Conservation (phyloP, 2,113 vertebrate genomes). For the Cricetomys ansorgei region DNA sequence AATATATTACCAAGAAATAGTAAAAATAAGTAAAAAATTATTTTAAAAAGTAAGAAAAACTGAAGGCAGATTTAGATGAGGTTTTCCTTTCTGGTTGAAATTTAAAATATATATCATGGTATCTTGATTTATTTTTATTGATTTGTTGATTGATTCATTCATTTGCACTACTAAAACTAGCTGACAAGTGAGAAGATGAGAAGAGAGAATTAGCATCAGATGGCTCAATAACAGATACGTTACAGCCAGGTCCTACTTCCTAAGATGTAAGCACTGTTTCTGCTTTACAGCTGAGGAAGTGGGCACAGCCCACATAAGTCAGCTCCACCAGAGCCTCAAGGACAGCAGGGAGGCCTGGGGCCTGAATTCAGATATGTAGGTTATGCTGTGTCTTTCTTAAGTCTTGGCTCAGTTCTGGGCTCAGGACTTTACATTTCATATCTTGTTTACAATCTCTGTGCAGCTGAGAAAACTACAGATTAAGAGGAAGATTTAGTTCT, state of each 20-base stretch:
- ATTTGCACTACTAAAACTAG: neutral
- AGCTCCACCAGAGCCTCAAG: neutral
- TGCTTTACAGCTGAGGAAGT: neutral
- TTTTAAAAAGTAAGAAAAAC: neutral
- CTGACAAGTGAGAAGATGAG: neutral
- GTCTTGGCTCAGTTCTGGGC: neutral
- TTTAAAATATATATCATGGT: neutral
- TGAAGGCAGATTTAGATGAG: neutral
- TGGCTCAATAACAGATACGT: neutral
- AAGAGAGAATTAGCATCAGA: neutral
- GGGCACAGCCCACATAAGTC: fast-evolving
- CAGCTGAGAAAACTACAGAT: neutral
- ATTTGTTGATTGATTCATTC: neutral
- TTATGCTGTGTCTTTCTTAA: neutral
- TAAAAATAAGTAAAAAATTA: neutral
- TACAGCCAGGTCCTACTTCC: neutral
- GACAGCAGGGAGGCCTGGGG: no score
- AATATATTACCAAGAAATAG: neutral
- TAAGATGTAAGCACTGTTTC: neutral
- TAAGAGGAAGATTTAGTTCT: neutral
- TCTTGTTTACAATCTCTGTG: neutral
- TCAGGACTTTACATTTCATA: neutral
- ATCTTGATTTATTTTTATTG: neutral
- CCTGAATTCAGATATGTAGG: neutral
- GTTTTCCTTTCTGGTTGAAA: neutral